These are phyloP conservation scores for Sinocyclocheilus anshuiensis DNA, from an alignment of 2,113 vertebrate genomes.

Conservation along the genomic window DNA sequence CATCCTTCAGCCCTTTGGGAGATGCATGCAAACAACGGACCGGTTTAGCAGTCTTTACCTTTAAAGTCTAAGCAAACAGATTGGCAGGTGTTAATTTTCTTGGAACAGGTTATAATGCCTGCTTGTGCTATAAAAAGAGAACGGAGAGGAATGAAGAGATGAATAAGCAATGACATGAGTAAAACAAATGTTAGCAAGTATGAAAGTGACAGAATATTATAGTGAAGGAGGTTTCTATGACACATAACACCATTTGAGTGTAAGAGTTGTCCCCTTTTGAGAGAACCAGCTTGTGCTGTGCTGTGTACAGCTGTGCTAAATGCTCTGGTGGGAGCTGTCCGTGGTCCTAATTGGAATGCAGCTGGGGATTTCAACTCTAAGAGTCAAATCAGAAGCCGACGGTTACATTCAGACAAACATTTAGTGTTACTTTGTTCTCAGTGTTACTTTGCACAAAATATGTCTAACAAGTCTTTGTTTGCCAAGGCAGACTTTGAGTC, in stretches of 20 bases:
- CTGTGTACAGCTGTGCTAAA: constrained; percentile 20
- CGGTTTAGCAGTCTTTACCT: constrained; percentile 40
- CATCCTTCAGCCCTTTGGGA: constrained; percentile 15
- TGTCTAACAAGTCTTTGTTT: background rate
- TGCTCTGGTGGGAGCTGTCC: constrained; percentile 45
- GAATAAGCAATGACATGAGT: background rate
- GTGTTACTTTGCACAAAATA: background rate
- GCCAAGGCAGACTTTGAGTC: background rate
- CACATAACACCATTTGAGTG: background rate
- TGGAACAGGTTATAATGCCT: background rate
- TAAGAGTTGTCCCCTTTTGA: background rate
- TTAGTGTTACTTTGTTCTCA: constrained; percentile 2
- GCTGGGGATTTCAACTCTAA: constrained; percentile 30
- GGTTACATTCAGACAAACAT: constrained; percentile 4
- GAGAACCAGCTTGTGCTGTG: background rate
- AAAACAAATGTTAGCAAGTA: constrained; percentile 25
- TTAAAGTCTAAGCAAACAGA: constrained; percentile 35
- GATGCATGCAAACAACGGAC: constrained; percentile 5
- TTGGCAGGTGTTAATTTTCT: constrained; percentile 32
- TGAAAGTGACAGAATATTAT: background rate
- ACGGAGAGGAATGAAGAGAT: constrained; percentile 39
- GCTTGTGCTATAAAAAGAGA: background rate
- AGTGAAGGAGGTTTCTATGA: background rate
- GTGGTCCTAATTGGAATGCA: constrained; percentile 35
- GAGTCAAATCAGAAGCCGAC: background rate